Base-by-base conservation (phyloP, 2,888 invertebrate species). In the Empis stercorea region DNA sequence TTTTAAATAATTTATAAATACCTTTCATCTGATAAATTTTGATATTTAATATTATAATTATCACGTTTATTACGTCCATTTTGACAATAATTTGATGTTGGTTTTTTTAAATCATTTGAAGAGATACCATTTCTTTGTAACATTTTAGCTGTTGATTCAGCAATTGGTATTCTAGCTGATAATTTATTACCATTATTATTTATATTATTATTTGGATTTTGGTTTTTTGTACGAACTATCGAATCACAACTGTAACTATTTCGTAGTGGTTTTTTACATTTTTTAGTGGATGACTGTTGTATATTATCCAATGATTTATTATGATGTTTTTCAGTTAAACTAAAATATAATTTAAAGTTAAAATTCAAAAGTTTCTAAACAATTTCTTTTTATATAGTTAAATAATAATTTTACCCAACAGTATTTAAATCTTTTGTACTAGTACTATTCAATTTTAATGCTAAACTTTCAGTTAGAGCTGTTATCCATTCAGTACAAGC, bases 401-500 rank as follows among this genome's bases (percentile, higher is more conserved):
- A 16, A 30, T 2, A 45, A 30, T 39, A 13, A n/a, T 15, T 42
- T 38, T 45, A 48, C 48, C 45, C 43, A 17, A 45, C 38, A 42
- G 10, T n/a, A n/a, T n/a, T 34, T 5, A 34, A n/a, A 13, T 34
- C 34, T 34, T 34, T 44, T 23, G 30, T 43, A 37, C 38, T 32
- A 38, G 16, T 38, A 27, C 10, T 23, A 43, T 37, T 39, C 9
- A 36, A 30, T n/a, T 20, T 52, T 15, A 57, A 51, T 39, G 52
- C 30, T 10, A 61, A 49, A 46, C 61, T 61, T 43, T 60, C 61
- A 6, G 61, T 49, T 7, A 63, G 46, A 37, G 58, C 61, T 14
- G 60, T 57, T 44, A 63, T 61, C 63, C 63, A 63, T 47, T 60
- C 56, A 36, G 61, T 58, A 47, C 61, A 62, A 10, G 58, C 58